Conservation (phyloP, 2,888 invertebrate genomes). For the Acanthosepion lycidas region DNA sequence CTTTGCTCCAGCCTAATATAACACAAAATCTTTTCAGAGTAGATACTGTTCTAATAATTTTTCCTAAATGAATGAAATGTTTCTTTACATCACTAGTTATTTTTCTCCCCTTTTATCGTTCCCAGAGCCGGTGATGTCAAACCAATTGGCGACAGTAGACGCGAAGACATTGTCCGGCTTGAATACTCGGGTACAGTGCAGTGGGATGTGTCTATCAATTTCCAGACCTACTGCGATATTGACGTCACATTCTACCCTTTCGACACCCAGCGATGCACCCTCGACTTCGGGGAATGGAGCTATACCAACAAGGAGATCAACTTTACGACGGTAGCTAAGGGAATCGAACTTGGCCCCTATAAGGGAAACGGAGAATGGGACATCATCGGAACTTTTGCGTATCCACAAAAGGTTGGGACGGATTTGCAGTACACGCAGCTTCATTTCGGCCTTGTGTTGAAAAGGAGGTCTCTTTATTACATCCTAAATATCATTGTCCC, state of each 20-base stretch:
- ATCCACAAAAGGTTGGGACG: not conserved
- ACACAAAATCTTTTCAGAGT: too few species aligned
- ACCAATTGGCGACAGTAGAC: slow-evolving; percentile 51
- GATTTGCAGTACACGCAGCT: slow-evolving; percentile 45
- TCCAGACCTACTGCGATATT: slow-evolving; percentile 52
- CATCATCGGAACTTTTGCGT: slow-evolving; percentile 47
- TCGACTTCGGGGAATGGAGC: slow-evolving; percentile 53
- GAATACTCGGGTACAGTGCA: slow-evolving; percentile 51
- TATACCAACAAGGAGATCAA: slow-evolving; percentile 53
- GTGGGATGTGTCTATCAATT: slow-evolving; percentile 54
- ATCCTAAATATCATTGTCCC: slow-evolving; percentile 54
- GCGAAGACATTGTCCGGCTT: slow-evolving; percentile 52
- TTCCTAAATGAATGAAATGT: too few species aligned
- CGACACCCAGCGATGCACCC: slow-evolving; percentile 52
- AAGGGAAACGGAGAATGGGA: slow-evolving; percentile 52
- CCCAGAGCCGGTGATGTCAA: slow-evolving; percentile 46
- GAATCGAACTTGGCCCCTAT: slow-evolving; percentile 52
- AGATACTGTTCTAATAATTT: too few species aligned
- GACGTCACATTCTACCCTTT: slow-evolving; percentile 55
- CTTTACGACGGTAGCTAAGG: slow-evolving; percentile 48
- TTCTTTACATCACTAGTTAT: too few species aligned
- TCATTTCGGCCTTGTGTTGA: slow-evolving; percentile 50
- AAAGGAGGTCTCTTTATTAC: slow-evolving; percentile 52
- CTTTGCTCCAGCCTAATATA: too few species aligned
- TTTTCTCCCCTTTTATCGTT: not conserved